Evolutionary conservation across 2,113 vertebrate species (phyloP).

Genomic region (Centropus unirufus): DNA sequence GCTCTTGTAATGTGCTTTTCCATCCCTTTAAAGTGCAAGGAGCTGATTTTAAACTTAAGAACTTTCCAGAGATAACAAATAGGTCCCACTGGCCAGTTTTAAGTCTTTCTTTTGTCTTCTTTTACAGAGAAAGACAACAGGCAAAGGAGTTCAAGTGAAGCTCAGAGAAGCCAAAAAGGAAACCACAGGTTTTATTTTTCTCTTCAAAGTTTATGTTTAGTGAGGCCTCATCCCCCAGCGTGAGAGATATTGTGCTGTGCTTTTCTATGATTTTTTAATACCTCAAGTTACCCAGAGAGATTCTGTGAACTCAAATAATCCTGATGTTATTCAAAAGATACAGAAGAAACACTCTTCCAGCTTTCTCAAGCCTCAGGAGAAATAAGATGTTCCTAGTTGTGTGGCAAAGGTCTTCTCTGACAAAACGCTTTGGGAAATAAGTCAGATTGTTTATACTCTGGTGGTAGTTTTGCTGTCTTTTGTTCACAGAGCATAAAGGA

Average conservation of each 20-base stretch:
- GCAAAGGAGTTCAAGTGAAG: background rate
- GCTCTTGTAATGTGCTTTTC: background rate
- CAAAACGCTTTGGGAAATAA: background rate
- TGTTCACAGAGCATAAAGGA: background rate
- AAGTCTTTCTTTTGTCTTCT: background rate
- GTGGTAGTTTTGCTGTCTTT: background rate
- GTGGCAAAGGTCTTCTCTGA: background rate
- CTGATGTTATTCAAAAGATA: background rate
- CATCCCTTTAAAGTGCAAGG: background rate
- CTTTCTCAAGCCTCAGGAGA: background rate
- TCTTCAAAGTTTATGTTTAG: background rate
- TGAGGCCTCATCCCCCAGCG: background rate
- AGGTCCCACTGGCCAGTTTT: background rate
- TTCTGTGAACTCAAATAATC: background rate
- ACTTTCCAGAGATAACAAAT: constrained; percentile 1
- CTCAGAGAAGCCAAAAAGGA: constrained; percentile 30
- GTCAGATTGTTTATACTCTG: background rate
- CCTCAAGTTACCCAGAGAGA: background rate
- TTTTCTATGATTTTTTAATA: background rate
- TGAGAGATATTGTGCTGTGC: background rate
- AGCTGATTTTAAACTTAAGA: background rate
- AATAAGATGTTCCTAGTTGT: background rate
- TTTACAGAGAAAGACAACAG: background rate
- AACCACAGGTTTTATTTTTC: constrained; percentile 45
- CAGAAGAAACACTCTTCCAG: background rate